These are phyloP conservation scores for Coracopsis vasa DNA, from an alignment of 2,113 vertebrate species.

Conservation along the genomic window DNA sequence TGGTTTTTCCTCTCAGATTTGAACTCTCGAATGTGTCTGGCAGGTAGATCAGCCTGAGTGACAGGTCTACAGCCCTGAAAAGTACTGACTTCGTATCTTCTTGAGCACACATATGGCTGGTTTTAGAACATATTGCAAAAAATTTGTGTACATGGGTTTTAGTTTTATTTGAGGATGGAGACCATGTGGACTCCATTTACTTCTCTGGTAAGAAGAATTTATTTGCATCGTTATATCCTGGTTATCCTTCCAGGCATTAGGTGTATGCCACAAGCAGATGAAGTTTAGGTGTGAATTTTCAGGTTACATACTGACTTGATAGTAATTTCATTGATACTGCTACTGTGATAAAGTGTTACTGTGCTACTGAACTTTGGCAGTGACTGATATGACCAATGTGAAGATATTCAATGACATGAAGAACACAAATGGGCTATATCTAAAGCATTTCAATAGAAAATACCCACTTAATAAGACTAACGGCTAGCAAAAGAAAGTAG, in stretches of 20 bases:
- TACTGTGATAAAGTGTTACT: background rate
- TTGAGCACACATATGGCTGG: fast-evolving
- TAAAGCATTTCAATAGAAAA: background rate
- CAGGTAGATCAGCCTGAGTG: background rate
- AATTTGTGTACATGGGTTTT: background rate
- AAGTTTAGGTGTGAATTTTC: background rate
- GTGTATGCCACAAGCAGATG: background rate
- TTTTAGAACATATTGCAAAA: background rate
- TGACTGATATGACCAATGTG: background rate
- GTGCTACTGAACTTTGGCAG: background rate
- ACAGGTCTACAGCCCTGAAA: fast-evolving
- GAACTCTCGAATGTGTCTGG: background rate
- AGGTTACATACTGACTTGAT: background rate
- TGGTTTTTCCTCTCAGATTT: background rate
- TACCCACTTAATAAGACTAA: background rate
- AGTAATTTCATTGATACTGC: background rate
- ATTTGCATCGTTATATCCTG: background rate
- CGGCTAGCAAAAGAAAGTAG: background rate
- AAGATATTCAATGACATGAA: background rate
- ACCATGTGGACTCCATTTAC: background rate
- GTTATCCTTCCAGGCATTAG: background rate
- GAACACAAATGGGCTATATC: background rate
- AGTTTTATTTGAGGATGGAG: background rate
- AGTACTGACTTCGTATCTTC: background rate
- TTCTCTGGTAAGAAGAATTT: background rate